Evolutionary conservation across 2,797 vertebrate species (phyloP), one percentile per base, ranked within the genome.

Genomic region (Rhincodon typus): DNA sequence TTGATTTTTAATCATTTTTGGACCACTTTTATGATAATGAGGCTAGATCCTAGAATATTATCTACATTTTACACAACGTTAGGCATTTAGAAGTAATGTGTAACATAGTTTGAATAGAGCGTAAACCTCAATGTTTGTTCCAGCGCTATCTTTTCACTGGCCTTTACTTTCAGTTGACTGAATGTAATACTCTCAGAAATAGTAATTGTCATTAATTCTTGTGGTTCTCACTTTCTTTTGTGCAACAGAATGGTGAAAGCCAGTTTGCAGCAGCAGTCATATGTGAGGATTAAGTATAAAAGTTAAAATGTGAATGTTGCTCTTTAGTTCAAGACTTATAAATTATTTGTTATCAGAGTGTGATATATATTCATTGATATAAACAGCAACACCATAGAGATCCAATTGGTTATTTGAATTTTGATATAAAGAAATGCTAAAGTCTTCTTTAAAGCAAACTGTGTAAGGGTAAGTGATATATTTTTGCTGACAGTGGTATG

Each of bases 1-100:
- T 82, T n/a, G 38, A 82, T 38, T 82, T 82, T 82, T 82, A 82
- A 82, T 82, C n/a, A 42, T 82, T 82, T 79, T n/a, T 79, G 77
- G n/a, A 19, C 15, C 38, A 21, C 21, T 82, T 84, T 23, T 84
- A 19, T 84, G 38, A 4, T 82, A 19, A 84, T 42, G 38, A 84
- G 19, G 38, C 79, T 82, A 84, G 19, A 42, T 42, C 23, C 38
- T 7, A 42, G 79, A 42, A 42, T 38, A 6, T 19, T 23, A 6
- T 23, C 17, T 84, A 84, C 5, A 17, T 84, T 84, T 84, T 42
- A 19, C 19, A 19, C 79, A 5, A 4, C 15, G 8, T 7, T 6
- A 84, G 19, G 77, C 17, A 82, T 77, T 74, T 77, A 12, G 72
- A 84, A 38, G 38, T 84, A 1, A 21, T 17, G 38, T 23, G 19